A percentile compares a stretch with the other conserved stretches of the same genome.
These are phyloP conservation scores for Ciconia boyciana DNA, from an alignment of 2,113 vertebrate species.

Conservation along the genomic window DNA sequence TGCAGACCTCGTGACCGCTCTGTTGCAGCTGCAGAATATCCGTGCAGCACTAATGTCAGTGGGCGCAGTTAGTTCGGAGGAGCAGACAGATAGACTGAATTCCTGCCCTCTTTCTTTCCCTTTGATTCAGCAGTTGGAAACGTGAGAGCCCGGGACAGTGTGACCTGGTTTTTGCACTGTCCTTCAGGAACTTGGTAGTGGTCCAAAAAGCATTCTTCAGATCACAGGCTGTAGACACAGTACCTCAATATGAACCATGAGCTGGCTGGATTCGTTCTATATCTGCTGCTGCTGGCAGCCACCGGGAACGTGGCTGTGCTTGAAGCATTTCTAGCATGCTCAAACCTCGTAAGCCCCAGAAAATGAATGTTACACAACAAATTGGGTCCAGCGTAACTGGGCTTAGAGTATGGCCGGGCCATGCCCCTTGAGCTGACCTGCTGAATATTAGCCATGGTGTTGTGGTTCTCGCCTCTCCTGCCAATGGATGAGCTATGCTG, in stretches of 20 bases:
- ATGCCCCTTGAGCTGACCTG: background rate
- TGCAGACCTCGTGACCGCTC: accelerated
- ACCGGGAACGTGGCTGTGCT: background rate
- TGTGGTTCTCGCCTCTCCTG: background rate
- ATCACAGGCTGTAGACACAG: conserved; percentile 54
- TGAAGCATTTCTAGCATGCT: background rate
- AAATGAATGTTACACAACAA: conserved; percentile 25
- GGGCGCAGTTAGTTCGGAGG: background rate
- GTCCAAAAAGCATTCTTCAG: conserved; percentile 35
- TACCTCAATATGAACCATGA: conserved; percentile 41
- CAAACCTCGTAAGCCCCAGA: background rate
- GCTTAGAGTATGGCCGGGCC: accelerated
- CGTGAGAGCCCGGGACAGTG: background rate
- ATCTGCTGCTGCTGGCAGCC: background rate
- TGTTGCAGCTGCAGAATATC: background rate
- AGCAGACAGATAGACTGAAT: background rate
- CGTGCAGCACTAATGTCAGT: background rate
- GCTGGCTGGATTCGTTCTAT: background rate
- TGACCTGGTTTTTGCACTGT: conserved; percentile 51
- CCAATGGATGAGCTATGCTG: background rate
- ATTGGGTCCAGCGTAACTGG: background rate
- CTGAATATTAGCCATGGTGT: background rate
- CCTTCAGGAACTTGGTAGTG: conserved; percentile 26
- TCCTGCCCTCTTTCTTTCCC: background rate
- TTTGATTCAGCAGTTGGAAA: conserved; percentile 22